Evolutionary conservation across 2,113 vertebrate species (phyloP).

Genomic region (Smithornis capensis): DNA sequence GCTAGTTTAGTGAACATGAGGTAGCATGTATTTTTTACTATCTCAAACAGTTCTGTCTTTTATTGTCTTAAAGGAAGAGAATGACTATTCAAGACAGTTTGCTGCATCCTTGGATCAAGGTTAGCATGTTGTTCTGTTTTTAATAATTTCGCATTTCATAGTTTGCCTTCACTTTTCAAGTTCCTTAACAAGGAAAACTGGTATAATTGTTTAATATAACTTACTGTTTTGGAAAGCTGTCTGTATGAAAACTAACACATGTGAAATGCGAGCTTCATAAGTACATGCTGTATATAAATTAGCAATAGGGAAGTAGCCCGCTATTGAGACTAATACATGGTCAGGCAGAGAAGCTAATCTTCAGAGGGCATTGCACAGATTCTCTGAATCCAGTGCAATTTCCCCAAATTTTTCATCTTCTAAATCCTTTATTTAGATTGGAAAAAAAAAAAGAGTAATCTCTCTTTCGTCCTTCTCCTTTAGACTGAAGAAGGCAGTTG

Average conservation of each 20-base stretch:
- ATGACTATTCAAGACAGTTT: conserved; percentile 97
- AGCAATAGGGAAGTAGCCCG: background rate
- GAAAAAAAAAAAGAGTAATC: background rate
- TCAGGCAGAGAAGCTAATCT: background rate
- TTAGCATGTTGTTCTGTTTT: conserved; percentile 38
- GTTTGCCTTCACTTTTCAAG: background rate
- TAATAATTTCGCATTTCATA: background rate
- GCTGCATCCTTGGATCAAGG: conserved; percentile 98
- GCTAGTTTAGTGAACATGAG: background rate
- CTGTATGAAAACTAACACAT: background rate
- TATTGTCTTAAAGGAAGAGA: conserved; percentile 82
- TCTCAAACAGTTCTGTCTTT: background rate
- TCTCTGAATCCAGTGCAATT: background rate
- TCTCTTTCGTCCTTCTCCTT: background rate
- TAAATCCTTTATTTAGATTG: background rate
- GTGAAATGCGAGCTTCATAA: background rate
- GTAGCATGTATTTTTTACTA: background rate
- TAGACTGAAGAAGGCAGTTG: background rate
- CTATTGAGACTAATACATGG: background rate
- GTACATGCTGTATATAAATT: background rate
- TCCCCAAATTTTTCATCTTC: background rate
- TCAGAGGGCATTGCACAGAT: background rate
- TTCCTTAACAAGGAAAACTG: background rate
- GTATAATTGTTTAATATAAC: background rate
- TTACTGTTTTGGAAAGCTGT: background rate